Evolutionary conservation across 2,797 vertebrate genomes (phyloP).

Genomic region (Platalea minor): DNA sequence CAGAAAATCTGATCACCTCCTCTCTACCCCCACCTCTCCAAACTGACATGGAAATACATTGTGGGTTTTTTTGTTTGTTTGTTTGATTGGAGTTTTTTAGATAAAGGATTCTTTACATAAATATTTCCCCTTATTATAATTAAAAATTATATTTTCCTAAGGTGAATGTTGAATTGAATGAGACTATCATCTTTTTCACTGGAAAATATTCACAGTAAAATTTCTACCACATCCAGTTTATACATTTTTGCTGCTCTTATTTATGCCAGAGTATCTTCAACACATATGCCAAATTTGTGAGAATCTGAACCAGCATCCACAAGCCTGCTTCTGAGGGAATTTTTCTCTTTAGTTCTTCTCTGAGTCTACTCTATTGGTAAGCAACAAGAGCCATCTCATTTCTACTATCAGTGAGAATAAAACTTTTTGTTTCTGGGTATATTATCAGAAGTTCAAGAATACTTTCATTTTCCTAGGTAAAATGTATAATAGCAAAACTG

Average conservation of each 20-base stretch:
- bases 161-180: not conserved
- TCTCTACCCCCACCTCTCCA: not conserved
- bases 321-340: not conserved
- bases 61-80: not conserved
- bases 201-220: not conserved
- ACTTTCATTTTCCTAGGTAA: not conserved
- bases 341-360: not conserved
- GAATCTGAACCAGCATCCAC: not conserved
- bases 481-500: not conserved
- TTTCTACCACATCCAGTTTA: not conserved
- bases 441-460: not conserved
- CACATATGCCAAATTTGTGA: not conserved
- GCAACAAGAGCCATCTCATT: not conserved
- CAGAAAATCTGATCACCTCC: not conserved
- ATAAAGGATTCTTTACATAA: not conserved
- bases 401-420: not conserved
- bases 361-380: not conserved
- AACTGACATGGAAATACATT: not conserved
- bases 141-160: not conserved
- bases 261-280: not conserved
- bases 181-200: not conserved
- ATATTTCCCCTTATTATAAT: not conserved
- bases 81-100: not conserved
- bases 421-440: not conserved
- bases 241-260: not conserved